Evolutionary conservation across 2,113 vertebrate species (phyloP).

Genomic region (Carassius carassius): DNA sequence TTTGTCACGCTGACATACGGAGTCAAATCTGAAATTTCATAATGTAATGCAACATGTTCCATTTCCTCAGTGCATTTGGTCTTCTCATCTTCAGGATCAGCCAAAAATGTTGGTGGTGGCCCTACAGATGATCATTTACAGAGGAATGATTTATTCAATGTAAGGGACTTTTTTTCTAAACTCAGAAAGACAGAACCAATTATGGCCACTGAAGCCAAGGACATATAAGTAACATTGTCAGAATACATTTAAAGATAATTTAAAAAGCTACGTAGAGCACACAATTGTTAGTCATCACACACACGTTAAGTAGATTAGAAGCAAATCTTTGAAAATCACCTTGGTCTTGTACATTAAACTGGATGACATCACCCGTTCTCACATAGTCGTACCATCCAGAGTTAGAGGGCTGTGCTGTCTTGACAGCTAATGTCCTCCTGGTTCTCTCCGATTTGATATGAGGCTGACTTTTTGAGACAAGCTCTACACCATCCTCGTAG

Average conservation of each 20-base stretch:
- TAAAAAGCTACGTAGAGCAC: constrained; percentile 39
- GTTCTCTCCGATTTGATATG: constrained; percentile 73
- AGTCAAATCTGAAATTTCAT: constrained; percentile 74
- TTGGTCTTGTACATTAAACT: constrained; percentile 84
- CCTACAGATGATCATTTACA: constrained; percentile 71
- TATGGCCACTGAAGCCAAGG: constrained; percentile 16
- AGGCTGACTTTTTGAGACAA: constrained; percentile 71
- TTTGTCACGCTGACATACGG: constrained; percentile 75
- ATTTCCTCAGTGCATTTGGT: constrained; percentile 59
- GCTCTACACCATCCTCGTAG: constrained; percentile 82
- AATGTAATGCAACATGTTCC: constrained; percentile 69
- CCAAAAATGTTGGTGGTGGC: constrained; percentile 60
- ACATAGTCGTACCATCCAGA: constrained; percentile 86
- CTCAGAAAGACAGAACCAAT: constrained; percentile 38
- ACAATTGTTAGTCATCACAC: constrained; percentile 60
- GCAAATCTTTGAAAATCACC: constrained; percentile 76
- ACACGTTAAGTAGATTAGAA: constrained; percentile 44
- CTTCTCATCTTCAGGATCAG: constrained; percentile 67
- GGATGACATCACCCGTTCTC: constrained; percentile 83
- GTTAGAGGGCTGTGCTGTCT: constrained; percentile 78
- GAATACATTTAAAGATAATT: constrained; percentile 30
- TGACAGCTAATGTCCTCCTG: constrained; percentile 79
- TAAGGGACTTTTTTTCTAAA: constrained; percentile 23
- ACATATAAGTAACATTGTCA: constrained; percentile 27
- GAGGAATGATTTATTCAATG: constrained; percentile 50